A percentile compares a stretch with the other conserved stretches of the same genome.
Conservation (phyloP, 2,797 vertebrate genomes). For the Microctenopoma steveboyesi region DNA sequence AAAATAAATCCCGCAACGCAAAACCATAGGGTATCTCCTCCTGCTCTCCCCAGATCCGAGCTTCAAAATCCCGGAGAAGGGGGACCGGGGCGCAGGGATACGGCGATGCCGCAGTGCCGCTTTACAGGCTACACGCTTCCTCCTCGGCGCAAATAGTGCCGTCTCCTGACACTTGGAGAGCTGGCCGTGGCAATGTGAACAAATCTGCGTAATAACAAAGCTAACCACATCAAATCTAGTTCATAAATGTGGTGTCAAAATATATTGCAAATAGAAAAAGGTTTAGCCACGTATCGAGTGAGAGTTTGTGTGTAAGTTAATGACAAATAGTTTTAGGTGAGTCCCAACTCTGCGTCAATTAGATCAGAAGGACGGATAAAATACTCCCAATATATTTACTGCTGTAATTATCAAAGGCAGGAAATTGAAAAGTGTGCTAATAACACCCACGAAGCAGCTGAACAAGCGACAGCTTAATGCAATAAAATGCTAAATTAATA, state of each 20-base stretch:
- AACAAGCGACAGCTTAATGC: not conserved
- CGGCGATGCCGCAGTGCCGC: constrained; percentile 87
- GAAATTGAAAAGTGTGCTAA: not conserved
- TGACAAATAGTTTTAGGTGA: not conserved
- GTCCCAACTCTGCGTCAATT: not conserved
- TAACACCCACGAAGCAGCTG: not conserved
- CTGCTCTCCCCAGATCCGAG: constrained; percentile 78
- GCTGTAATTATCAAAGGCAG: not conserved
- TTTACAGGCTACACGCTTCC: constrained; percentile 85
- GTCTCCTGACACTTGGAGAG: constrained; percentile 27
- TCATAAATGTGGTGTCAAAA: not conserved
- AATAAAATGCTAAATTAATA: too few relatives aligned
- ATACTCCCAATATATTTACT: not conserved
- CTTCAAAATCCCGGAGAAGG: constrained; percentile 84
- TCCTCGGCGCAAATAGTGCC: constrained; percentile 86
- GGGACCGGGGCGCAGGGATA: constrained; percentile 86
- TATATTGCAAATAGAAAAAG: not conserved
- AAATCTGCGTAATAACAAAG: too few relatives aligned
- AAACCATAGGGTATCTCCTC: constrained; percentile 74
- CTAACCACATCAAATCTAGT: not conserved
- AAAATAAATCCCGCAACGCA: constrained; percentile 81
- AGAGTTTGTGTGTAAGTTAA: not conserved
- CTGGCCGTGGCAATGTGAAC: accelerated
- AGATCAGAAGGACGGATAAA: not conserved
- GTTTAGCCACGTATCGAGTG: not conserved